Evolutionary conservation across 2,113 vertebrate genomes (phyloP), one percentile per base, ranked within the genome.

Genomic region (Pterophyllum scalare): DNA sequence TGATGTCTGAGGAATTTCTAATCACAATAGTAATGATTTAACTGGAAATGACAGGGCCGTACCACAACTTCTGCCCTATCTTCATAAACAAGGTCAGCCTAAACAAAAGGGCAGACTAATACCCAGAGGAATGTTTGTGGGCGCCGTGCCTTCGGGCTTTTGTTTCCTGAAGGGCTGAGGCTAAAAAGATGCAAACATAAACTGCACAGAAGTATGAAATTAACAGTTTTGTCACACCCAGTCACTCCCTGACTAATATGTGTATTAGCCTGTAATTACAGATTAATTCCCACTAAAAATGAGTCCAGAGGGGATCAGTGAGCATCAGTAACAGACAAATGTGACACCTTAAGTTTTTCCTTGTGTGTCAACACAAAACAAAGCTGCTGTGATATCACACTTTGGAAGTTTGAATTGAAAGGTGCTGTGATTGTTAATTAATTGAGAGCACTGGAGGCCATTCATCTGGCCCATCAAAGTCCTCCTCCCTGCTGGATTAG

Each of bases 91-190:
- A 82, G 67, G 83, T 76, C 56, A 26, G 58, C 19, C 61, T 49
- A 59, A 86, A 89, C 84, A 77, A 79, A 40, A 59, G 77, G 46
- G 54, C 56, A 76, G 77, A 81, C 81, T 92, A 92, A 93, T 89
- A 80, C 88, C 88, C 89, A 12, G 49, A 91, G 90, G 91, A 94
- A 93, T 93, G 86, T 65, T 31, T 67, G 72, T 15, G 0, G 57
- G 62, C 49, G 7, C 54, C 20, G 3, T 31, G 74, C 52, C 24
- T 76, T 2, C 4, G 6, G 52, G 65, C 75, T 80, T 77, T 84
- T 81, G 81, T 82, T 59, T 72, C 54, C 61, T 82, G 79, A 22
- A 6, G 26, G 52, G 54, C 20, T 0, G 9, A 0, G 58, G 74
- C 76, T 33, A 64, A n/a, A n/a, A 59, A 64, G 60, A 54, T 4